phyloP scores from a whole-genome alignment of 2,888 invertebrate genomes.

The Anthoptus insignis region DNA sequence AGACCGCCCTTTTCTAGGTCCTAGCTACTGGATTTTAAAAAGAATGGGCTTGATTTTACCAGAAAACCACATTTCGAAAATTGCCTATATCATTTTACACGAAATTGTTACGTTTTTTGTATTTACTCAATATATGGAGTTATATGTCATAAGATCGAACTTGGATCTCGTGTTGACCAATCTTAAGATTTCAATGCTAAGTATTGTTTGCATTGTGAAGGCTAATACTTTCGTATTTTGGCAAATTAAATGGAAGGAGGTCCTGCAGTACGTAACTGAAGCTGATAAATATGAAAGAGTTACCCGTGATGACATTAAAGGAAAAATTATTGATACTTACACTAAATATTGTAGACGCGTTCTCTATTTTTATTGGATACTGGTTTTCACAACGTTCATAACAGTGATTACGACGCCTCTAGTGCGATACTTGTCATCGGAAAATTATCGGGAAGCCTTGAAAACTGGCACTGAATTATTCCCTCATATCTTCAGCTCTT shows the following conservation, averaged over 20 bases:
- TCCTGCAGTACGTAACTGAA: slow-evolving; percentile 68
- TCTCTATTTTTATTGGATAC: slow-evolving; percentile 70
- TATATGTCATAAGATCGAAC: slow-evolving; percentile 68
- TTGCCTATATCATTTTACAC: slow-evolving; percentile 60
- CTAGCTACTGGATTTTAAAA: slow-evolving; percentile 70
- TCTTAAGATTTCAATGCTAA: slow-evolving; percentile 74
- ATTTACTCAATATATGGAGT: slow-evolving; percentile 68
- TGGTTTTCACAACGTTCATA: slow-evolving; percentile 67
- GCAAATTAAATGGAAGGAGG: slow-evolving; percentile 66
- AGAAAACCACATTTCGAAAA: slow-evolving; percentile 54
- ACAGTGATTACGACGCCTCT: slow-evolving; percentile 63
- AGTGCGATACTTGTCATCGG: slow-evolving; percentile 62
- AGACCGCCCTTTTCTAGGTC: slow-evolving; percentile 64
- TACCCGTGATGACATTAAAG: slow-evolving; percentile 53
- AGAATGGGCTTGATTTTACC: slow-evolving; percentile 66
- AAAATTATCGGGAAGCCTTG: slow-evolving; percentile 60
- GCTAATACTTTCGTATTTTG: slow-evolving; percentile 67
- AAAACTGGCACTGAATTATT: slow-evolving; percentile 67
- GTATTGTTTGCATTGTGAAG: slow-evolving; percentile 70
- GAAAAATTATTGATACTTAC: slow-evolving; percentile 62
- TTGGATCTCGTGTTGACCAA: slow-evolving; percentile 71
- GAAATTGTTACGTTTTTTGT: slow-evolving; percentile 66
- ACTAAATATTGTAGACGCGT: slow-evolving; percentile 69
- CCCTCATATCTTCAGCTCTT: slow-evolving; percentile 76
- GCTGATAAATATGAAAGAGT: slow-evolving; percentile 71